A percentile compares a stretch with the other conserved stretches of the same genome.
Evolutionary conservation across 1,140 invertebrate species (phyloP).

Genomic region (Nasonia giraulti): DNA sequence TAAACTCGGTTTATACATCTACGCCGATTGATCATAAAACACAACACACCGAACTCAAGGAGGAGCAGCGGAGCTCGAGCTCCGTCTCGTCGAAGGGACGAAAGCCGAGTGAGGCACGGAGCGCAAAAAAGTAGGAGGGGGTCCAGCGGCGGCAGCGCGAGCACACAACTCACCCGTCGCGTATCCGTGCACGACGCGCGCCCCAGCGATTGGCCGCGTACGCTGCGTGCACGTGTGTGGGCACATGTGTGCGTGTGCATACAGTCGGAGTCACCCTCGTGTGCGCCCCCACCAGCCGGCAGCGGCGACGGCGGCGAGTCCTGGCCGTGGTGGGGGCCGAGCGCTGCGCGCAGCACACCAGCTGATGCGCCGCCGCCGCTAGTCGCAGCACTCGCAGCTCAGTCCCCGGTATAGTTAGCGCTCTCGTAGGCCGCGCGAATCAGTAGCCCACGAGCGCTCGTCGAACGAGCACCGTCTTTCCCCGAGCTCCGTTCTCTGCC

Average conservation of each 20-base stretch:
- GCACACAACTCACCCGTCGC: neutral
- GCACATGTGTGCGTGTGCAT: neutral
- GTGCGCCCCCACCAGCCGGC: neutral
- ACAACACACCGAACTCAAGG: neutral
- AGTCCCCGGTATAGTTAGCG: conserved; percentile 63
- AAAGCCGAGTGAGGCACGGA: conserved; percentile 3
- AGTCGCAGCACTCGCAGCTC: conserved; percentile 59
- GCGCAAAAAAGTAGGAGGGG: neutral
- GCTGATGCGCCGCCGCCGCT: conserved; percentile 48
- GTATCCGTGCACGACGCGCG: neutral
- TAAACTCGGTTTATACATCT: neutral
- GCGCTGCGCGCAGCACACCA: conserved; percentile 32
- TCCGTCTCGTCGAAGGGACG: neutral
- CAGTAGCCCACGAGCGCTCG: conserved; percentile 73
- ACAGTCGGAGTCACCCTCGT: neutral
- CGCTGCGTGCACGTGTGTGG: neutral
- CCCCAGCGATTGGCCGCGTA: neutral
- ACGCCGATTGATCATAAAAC: neutral
- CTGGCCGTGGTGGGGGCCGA: neutral
- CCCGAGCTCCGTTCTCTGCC: conserved; percentile 49
- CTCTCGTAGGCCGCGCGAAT: conserved; percentile 58
- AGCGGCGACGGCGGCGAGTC: conserved; percentile 1
- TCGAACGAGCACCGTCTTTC: conserved; percentile 62
- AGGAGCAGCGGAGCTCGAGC: neutral
- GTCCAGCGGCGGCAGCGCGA: neutral